Evolutionary conservation across 1,140 invertebrate genomes (phyloP).

Genomic region (Cyrtorhinus lividipennis): DNA sequence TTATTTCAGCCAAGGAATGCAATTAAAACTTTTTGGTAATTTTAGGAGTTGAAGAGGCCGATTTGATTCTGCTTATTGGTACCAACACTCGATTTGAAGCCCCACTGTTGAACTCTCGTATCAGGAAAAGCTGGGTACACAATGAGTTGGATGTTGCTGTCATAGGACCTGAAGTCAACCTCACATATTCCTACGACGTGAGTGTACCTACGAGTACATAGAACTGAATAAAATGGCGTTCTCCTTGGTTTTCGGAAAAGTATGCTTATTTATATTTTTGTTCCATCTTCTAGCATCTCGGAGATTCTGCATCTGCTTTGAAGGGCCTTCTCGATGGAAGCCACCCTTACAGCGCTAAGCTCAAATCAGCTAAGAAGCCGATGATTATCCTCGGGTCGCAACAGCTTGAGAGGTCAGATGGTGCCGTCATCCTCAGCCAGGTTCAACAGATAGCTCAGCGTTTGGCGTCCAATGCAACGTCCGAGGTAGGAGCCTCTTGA

Average conservation of each 20-base stretch:
- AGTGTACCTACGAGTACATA: conserved; percentile 27
- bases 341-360: conserved; percentile 57
- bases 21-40: too few species aligned
- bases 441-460: conserved; percentile 53
- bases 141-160: conserved; percentile 69
- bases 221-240: too few species aligned
- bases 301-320: conserved; percentile 56
- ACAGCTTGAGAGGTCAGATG: conserved; percentile 63
- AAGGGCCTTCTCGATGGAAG: conserved; percentile 55
- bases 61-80: conserved; percentile 83
- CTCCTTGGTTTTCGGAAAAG: too few species aligned
- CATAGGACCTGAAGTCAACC: conserved; percentile 81
- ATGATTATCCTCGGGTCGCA: conserved; percentile 84
- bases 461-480: conserved; percentile 28
- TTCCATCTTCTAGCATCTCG: conserved; percentile 52
- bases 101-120: conserved; percentile 88
- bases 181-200: conserved; percentile 86
- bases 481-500: too few species aligned
- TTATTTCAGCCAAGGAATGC: too few species aligned
- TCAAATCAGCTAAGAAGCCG: conserved; percentile 71
- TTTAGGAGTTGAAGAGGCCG: conserved; percentile 75
- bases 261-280: neutral
- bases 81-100: conserved; percentile 97
- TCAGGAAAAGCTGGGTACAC: conserved; percentile 83
- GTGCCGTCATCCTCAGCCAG: conserved; percentile 55